Base-by-base conservation (phyloP, 2,113 vertebrate genomes). In the Phrynocephalus versicolor region DNA sequence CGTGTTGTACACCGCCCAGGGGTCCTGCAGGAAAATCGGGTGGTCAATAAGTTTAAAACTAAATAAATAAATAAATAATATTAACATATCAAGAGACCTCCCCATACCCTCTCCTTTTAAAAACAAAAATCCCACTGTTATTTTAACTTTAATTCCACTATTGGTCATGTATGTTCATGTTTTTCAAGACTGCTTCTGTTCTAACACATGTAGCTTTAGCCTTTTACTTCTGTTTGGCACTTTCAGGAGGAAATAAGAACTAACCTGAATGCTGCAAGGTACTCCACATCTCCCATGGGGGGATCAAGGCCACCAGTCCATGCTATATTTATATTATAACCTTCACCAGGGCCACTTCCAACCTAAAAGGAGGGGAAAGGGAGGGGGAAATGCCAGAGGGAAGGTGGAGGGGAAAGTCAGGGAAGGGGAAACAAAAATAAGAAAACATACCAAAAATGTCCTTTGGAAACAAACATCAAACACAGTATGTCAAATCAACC, bases 291-390 rank as follows among this genome's bases (percentile, higher is more conserved):
- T 81, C 96, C 96, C 96, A 96, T 96, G 86, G 96, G 96, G 90
- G 96, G 95, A 91, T 97, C 92, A 74, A 96, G 92, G 94, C 96
- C 97, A 97, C 97, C 97, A 97, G 97, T 97, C 96, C 95, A 97
- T 94, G 97, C 96, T 95, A 96, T 96, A 93, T 97, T 96, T 94
- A 96, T 94, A 90, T 96, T 96, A 90, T 94, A 96, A 45, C 96
- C 95, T 94, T 96, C 92, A 41, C 95, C 96, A 81, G 91, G 92
- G 79, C 95, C 96, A 93, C 94, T 94, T 94, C 93, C 93, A 95
- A 96, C 94, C 95, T 96, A 90, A 87, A 92, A 95, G 96, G 84
- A 71, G 91, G 85, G 91, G 95, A 87, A 67, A 82, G 89, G 60
- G 93, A 91, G 37, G 80, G 88, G 86, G 86, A 88, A 80, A 89